Conservation (phyloP, 37 sponge, comb jelly and placozoan species). For the Agelas oroides region DNA sequence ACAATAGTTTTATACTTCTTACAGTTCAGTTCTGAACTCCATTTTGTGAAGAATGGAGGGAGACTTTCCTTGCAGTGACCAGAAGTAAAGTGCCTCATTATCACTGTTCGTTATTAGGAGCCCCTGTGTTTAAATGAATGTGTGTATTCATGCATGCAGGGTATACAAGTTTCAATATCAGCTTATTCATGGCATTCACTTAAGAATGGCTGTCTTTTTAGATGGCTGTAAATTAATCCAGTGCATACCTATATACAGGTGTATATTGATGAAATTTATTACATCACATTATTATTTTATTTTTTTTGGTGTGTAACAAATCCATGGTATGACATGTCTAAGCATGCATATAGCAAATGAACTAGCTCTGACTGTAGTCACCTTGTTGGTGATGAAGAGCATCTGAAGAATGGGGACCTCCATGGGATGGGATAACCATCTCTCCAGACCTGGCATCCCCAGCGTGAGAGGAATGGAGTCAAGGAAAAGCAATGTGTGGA, state of each 20-base stretch:
- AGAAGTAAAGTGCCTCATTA: constrained; percentile 36
- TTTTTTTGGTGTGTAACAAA: constrained; percentile 56
- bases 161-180: background rate
- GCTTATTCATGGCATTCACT: too few relatives aligned
- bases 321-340: too few relatives aligned
- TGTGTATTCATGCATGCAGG: too few relatives aligned
- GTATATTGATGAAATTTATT: too few relatives aligned
- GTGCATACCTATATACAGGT: too few relatives aligned
- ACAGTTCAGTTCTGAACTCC: constrained; percentile 14
- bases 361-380: background rate
- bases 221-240: too few relatives aligned
- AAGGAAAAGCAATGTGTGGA: too few relatives aligned
- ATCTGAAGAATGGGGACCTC: constrained; percentile 28
- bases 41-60: constrained; percentile 49
- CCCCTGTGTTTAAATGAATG: too few relatives aligned
- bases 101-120: constrained; percentile 40
- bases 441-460: constrained; percentile 73
- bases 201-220: too few relatives aligned
- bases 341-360: too few relatives aligned
- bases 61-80: constrained; percentile 41
- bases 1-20: too few relatives aligned
- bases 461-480: constrained; percentile 12
- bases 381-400: constrained; percentile 56
- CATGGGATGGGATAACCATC: constrained; percentile 38
- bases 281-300: too few relatives aligned